These are phyloP conservation scores for Xenopus tropicalis DNA, from an alignment of 2,113 vertebrate species.

Conservation along the genomic window UCB_Xtro_10.0 CM004447.2:11640501-11641000, in stretches of 20 bases:
- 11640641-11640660: neutral
- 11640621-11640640: neutral
- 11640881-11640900: constrained; percentile 45
- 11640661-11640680: neutral
- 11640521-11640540: too few relatives aligned
- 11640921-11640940: constrained; percentile 29
- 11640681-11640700: neutral
- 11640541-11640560: too few relatives aligned
- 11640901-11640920: constrained; percentile 37
- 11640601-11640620: neutral
- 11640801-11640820: constrained; percentile 21
- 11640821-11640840: constrained; percentile 38
- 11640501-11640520: too few relatives aligned
- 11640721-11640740: neutral
- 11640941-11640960: constrained; percentile 17
- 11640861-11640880: constrained; percentile 31
- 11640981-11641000: constrained; percentile 15
- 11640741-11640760: constrained; percentile 2
- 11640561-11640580: too few relatives aligned
- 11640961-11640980: constrained; percentile 23
- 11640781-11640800: constrained; percentile 36
- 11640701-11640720: constrained; percentile 2
- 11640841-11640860: constrained; percentile 26
- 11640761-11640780: constrained; percentile 9
- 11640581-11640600: too few relatives aligned